Percentiles rank a stretch among this genome's conserved stretches.
Conservation (phyloP, 1,140 invertebrate species). For the Diachasma alloeum region DNA sequence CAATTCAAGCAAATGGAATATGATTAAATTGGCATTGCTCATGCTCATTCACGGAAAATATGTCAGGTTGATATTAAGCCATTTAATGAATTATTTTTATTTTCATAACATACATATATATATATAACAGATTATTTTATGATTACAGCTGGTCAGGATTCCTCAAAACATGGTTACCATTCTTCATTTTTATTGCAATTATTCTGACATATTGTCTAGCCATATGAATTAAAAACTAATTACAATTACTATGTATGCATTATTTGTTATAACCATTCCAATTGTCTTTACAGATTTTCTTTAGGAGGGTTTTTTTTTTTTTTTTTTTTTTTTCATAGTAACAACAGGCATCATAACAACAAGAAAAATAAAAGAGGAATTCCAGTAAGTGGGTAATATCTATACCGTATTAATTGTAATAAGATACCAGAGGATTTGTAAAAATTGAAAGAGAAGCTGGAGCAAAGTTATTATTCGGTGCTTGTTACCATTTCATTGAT, state of each 20-base stretch:
- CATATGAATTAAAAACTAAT: constrained; percentile 17
- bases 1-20: constrained; percentile 85
- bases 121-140: constrained; percentile 35
- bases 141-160: constrained; percentile 76
- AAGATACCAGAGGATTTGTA: too few relatives aligned
- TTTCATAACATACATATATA: constrained; percentile 22
- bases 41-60: constrained; percentile 85
- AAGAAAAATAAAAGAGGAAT: neutral
- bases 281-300: too few relatives aligned
- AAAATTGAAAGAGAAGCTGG: neutral
- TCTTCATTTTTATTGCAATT: constrained; percentile 70
- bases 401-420: too few relatives aligned
- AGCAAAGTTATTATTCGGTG: constrained; percentile 15
- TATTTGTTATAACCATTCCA: neutral
- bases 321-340: too few relatives aligned
- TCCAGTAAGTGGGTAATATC: too few relatives aligned
- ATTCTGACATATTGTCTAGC: constrained; percentile 41
- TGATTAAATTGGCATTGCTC: constrained; percentile 86
- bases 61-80: constrained; percentile 72
- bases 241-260: neutral
- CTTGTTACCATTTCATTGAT: constrained; percentile 57
- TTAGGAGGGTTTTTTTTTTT: too few relatives aligned
- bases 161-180: constrained; percentile 90
- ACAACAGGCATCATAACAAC: too few relatives aligned
- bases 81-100: constrained; percentile 15